phyloP scores from a whole-genome alignment of 2,113 vertebrate species.

The Callaeas wilsoni region DNA sequence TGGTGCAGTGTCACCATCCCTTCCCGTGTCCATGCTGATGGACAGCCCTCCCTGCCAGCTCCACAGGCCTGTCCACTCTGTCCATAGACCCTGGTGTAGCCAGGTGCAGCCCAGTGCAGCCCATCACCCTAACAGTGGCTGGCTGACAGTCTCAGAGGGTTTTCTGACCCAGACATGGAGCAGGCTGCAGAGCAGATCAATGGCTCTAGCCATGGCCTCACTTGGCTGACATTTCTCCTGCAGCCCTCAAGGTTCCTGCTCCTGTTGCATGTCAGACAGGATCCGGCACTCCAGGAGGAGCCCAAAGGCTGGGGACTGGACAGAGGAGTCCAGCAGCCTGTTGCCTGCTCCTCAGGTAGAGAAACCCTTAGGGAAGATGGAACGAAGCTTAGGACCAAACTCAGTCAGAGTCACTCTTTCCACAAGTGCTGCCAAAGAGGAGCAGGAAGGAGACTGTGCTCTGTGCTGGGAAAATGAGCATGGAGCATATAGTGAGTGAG shows the following conservation, averaged over 20 bases:
- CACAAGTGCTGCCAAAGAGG: neutral
- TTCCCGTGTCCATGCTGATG: neutral
- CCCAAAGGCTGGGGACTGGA: neutral
- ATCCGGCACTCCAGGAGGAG: neutral
- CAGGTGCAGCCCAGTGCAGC: neutral
- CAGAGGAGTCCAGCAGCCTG: neutral
- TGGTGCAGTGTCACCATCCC: neutral
- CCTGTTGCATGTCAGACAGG: accelerated
- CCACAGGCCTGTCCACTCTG: neutral
- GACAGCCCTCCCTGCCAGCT: neutral
- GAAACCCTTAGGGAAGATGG: neutral
- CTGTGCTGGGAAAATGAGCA: neutral
- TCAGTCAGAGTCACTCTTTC: neutral
- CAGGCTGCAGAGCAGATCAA: neutral
- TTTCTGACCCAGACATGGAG: neutral
- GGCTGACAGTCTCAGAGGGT: neutral
- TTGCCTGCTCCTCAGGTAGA: neutral
- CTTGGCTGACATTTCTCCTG: neutral
- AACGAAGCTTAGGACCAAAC: neutral
- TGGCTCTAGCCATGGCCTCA: neutral
- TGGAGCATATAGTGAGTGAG: accelerated
- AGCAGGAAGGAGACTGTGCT: neutral
- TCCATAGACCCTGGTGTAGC: neutral
- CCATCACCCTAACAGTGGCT: neutral
- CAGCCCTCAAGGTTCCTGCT: neutral